Percentiles rank a stretch among this genome's conserved stretches.
phyloP scores from a whole-genome alignment of 2,797 vertebrate species.

The Onychomys torridus region DNA sequence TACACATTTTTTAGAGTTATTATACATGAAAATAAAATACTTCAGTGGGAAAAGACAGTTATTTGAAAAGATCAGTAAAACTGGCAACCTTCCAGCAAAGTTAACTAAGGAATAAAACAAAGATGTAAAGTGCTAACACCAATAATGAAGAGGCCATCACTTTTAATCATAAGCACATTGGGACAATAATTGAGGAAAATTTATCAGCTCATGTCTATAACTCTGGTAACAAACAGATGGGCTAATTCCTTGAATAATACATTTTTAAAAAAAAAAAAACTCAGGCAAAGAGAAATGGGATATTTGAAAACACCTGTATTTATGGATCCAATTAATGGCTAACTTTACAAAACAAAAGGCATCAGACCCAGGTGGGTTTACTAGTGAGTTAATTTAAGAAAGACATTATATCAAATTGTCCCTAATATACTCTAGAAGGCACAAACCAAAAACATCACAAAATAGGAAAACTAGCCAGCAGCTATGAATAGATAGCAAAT shows the following conservation, averaged over 20 bases:
- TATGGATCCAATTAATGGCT: conserved; percentile 39
- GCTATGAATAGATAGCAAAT: not conserved
- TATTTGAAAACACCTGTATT: not conserved
- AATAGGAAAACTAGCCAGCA: not conserved
- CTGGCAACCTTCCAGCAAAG: not conserved
- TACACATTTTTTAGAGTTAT: conserved; percentile 12
- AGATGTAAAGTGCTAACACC: not conserved
- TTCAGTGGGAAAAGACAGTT: not conserved
- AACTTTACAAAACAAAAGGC: conserved; percentile 20
- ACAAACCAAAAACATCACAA: conserved; percentile 16
- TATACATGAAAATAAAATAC: conserved; percentile 28
- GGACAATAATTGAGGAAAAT: not conserved
- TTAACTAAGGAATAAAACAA: conserved; percentile 13
- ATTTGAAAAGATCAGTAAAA: conserved; percentile 59
- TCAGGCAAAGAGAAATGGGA: not conserved
- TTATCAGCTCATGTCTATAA: not conserved
- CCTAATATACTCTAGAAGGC: not conserved
- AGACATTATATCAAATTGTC: conserved; percentile 5
- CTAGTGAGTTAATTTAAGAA: conserved; percentile 5
- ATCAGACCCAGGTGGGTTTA: not conserved
- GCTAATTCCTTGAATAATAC: not conserved
- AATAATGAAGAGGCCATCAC: not conserved
- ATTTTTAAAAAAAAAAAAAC: conserved; percentile 11
- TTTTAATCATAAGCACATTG: not conserved
- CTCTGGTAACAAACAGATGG: conserved; percentile 28